Evolutionary conservation across 2,797 vertebrate species (phyloP).

Genomic region (Gymnocypris eckloni): DNA sequence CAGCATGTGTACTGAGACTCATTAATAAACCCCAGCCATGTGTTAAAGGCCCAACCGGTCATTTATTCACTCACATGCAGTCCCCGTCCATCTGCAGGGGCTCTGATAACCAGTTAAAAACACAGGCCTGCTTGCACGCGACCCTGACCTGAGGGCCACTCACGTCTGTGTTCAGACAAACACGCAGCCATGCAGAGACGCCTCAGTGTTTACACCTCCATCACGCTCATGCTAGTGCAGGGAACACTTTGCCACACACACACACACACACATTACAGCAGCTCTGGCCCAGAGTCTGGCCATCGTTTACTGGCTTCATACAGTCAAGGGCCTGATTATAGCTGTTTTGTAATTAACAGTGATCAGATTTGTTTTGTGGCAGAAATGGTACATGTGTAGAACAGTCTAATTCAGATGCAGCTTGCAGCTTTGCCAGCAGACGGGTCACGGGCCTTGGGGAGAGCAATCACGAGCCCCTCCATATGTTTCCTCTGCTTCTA

Average conservation of each 20-base stretch:
- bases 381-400: conserved; percentile 99
- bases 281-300: conserved; percentile 64
- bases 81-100: conserved; percentile 85
- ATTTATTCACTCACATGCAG: conserved; percentile 78
- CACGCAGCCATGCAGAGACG: conserved; percentile 23
- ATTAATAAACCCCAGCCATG: conserved; percentile 98
- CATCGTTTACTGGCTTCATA: conserved; percentile 86
- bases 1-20: conserved; percentile 89
- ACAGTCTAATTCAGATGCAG: conserved; percentile 98
- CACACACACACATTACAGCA: background rate
- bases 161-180: conserved; percentile 28
- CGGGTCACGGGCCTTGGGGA: conserved; percentile 99
- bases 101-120: conserved; percentile 66
- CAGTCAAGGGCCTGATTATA: conserved; percentile 94
- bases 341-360: conserved; percentile 98
- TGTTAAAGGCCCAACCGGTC: conserved; percentile 90
- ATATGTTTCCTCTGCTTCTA: conserved; percentile 97
- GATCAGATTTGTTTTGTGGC: conserved; percentile 99
- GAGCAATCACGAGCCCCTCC: conserved; percentile 97
- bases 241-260: conserved; percentile 51
- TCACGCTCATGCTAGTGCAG: background rate
- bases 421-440: conserved; percentile 95
- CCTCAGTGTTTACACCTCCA: conserved; percentile 20
- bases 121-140: conserved; percentile 66
- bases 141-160: conserved; percentile 33